A percentile compares a stretch with the other conserved stretches of the same genome.
These are phyloP conservation scores for Caenorhabditis panamensis DNA, from an alignment of 2,888 invertebrate species.

Conservation along the genomic window DNA sequence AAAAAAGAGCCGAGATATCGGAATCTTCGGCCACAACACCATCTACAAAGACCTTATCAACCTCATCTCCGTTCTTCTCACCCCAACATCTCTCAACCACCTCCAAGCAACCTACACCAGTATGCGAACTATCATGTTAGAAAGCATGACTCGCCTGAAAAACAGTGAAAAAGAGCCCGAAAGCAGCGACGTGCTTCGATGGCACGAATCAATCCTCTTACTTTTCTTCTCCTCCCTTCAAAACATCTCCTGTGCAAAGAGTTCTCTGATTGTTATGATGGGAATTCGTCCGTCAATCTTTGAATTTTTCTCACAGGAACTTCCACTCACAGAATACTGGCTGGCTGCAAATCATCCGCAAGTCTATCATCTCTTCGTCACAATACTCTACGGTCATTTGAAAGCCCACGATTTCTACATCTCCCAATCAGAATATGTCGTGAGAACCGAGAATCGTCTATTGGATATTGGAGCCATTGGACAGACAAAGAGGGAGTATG, in stretches of 20 bases:
- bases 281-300: constrained; percentile 74
- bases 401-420: constrained; percentile 67
- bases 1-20: constrained; percentile 14
- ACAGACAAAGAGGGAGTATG: constrained; percentile 51
- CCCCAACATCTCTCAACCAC: constrained; percentile 49
- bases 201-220: constrained; percentile 45
- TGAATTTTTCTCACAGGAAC: constrained; percentile 61
- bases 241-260: constrained; percentile 46
- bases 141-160: constrained; percentile 27
- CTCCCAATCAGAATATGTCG: constrained; percentile 61
- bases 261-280: constrained; percentile 65
- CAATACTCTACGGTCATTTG: constrained; percentile 49
- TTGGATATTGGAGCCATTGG: constrained; percentile 21
- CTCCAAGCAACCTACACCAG: constrained; percentile 47
- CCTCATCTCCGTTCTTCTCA: constrained; percentile 45
- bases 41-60: constrained; percentile 42
- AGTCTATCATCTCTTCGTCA: constrained; percentile 51
- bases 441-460: constrained; percentile 11
- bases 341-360: constrained; percentile 55
- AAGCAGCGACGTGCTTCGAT: constrained; percentile 28
- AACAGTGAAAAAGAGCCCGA: constrained; percentile 2
- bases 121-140: constrained; percentile 46
- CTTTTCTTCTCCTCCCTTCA: constrained; percentile 47
- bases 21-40: constrained; percentile 38
- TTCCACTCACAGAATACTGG: constrained; percentile 48